These are phyloP conservation scores for Scaptodrosophila latifasciaeformis DNA, from an alignment of 2,888 invertebrate genomes.

Conservation along the genomic window DNA sequence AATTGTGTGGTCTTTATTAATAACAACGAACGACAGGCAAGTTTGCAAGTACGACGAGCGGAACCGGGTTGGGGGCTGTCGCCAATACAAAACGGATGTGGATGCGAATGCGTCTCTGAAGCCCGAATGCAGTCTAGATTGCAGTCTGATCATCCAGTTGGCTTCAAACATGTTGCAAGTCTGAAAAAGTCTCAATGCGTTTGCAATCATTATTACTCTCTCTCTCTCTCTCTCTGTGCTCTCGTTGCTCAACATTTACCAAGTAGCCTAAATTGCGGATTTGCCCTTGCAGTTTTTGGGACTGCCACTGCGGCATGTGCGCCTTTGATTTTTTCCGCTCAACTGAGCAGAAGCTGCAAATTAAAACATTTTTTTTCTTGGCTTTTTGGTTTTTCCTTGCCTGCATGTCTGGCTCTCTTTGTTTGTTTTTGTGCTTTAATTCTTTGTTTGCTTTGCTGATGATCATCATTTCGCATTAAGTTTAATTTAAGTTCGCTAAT, in stretches of 20 bases:
- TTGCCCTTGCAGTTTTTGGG: conserved; percentile 22
- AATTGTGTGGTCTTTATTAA: conserved; percentile 76
- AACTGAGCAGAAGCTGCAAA: conserved; percentile 69
- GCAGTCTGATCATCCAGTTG: no score
- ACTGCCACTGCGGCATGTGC: conserved; percentile 49
- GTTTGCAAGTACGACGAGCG: neutral
- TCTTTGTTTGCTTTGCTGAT: conserved; percentile 69
- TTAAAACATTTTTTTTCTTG: conserved; percentile 58
- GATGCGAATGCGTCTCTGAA: no score
- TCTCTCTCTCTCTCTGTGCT: conserved; percentile 1
- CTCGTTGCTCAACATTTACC: conserved; percentile 21
- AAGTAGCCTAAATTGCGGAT: conserved; percentile 27
- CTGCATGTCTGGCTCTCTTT: conserved; percentile 19
- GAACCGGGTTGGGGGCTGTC: conserved; percentile 41
- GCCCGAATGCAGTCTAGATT: no score
- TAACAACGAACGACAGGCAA: conserved; percentile 56
- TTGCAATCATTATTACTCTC: no score
- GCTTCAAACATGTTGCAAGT: neutral
- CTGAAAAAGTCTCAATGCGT: neutral
- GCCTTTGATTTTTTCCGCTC: conserved; percentile 68
- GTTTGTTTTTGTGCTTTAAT: conserved; percentile 44
- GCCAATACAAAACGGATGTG: conserved; percentile 67
- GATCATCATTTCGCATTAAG: conserved; percentile 70
- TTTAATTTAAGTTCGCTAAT: conserved; percentile 73
- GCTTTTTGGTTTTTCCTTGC: neutral